Percentiles rank a stretch among this genome's conserved stretches.
phyloP scores from a whole-genome alignment of 1,140 invertebrate genomes.

The Drosophila nasuta region DNA sequence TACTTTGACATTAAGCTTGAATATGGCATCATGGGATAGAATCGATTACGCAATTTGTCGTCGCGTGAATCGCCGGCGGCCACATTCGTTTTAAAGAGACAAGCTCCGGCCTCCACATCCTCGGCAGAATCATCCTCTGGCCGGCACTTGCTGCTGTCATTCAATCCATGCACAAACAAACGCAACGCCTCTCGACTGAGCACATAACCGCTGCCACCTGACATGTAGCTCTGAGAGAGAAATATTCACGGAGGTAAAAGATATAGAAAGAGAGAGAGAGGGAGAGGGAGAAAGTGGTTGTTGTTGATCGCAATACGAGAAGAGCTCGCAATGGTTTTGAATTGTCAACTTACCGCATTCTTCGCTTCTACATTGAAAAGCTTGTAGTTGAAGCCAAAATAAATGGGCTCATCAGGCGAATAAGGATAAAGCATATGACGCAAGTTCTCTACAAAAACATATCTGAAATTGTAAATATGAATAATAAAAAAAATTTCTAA shows the following conservation, averaged over 20 bases:
- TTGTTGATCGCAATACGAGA: neutral
- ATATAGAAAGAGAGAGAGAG: neutral
- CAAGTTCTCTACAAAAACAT: slow-evolving; percentile 95
- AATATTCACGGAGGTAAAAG: neutral
- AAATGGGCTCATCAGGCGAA: slow-evolving; percentile 89
- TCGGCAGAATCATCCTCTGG: slow-evolving; percentile 89
- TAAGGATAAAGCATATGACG: slow-evolving; percentile 93
- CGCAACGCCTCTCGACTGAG: slow-evolving; percentile 92
- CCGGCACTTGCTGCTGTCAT: slow-evolving; percentile 69
- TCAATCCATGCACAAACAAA: slow-evolving; percentile 90
- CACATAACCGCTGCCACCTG: slow-evolving; percentile 96
- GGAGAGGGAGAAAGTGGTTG: too few relatives aligned
- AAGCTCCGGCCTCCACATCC: slow-evolving; percentile 96
- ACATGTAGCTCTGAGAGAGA: slow-evolving; percentile 93
- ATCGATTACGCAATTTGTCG: slow-evolving; percentile 91
- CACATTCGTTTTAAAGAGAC: slow-evolving; percentile 93
- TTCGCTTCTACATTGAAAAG: slow-evolving; percentile 15
- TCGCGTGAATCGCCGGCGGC: slow-evolving; percentile 94
- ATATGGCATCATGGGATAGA: slow-evolving; percentile 85
- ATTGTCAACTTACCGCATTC: slow-evolving; percentile 49
- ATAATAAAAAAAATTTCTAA: too few relatives aligned
- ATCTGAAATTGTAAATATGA: slow-evolving; percentile 36
- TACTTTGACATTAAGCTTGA: slow-evolving; percentile 41
- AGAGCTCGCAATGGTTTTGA: neutral
- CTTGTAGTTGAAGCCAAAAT: slow-evolving; percentile 95